A percentile compares a stretch with the other conserved stretches of the same genome.
Conservation (phyloP, 2,888 invertebrate genomes). For the Papilio protenor region DNA sequence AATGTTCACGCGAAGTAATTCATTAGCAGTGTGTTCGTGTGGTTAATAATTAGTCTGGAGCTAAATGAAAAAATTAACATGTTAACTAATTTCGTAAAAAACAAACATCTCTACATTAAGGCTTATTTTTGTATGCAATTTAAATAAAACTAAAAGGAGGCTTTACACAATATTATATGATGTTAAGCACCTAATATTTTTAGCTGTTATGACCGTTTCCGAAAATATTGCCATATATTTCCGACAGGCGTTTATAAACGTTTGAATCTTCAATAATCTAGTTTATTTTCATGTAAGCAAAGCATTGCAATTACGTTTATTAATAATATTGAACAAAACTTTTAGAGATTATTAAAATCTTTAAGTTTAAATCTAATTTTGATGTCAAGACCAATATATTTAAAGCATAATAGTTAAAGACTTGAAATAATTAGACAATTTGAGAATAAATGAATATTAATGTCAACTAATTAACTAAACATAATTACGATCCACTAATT, state of each 20-base stretch:
- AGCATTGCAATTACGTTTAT: not conserved
- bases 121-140: not conserved
- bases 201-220: not conserved
- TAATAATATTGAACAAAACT: not conserved
- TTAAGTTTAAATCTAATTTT: not conserved
- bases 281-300: not conserved
- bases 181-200: not conserved
- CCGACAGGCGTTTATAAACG: not conserved
- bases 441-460: not conserved
- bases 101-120: not conserved
- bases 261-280: too few species aligned
- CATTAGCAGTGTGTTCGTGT: not conserved
- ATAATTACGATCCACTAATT: constrained; percentile 2
- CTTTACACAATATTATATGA: too few species aligned
- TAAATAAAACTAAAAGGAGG: not conserved
- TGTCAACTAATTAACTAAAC: constrained; percentile 9
- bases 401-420: not conserved
- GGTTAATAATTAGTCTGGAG: not conserved
- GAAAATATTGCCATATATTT: not conserved
- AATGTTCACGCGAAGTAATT: constrained; percentile 2
- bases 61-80: not conserved
- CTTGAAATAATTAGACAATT: not conserved
- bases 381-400: not conserved
- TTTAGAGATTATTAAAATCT: not conserved
- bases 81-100: not conserved